phyloP scores from a whole-genome alignment of 2,888 invertebrate genomes.

The Zelleria hepariella region DNA sequence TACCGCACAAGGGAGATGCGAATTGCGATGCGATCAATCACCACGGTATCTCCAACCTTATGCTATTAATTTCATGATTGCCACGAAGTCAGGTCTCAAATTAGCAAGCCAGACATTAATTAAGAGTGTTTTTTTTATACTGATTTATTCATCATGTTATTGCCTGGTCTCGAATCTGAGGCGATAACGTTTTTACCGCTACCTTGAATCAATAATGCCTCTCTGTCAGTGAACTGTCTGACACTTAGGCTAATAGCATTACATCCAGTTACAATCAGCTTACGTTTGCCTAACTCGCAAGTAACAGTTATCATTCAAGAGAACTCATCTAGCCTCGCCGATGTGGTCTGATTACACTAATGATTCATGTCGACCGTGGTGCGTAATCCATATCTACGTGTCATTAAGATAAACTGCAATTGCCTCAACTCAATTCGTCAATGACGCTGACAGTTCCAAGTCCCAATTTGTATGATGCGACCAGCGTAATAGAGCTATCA shows the following conservation, averaged over 20 bases:
- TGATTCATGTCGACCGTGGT: not conserved
- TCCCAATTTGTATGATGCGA: not conserved
- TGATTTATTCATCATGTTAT: not conserved
- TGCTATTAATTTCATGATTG: not conserved
- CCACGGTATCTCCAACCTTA: not conserved
- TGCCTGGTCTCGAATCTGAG: not conserved
- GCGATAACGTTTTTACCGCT: not conserved
- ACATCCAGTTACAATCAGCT: too few relatives aligned
- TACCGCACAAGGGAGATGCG: not conserved
- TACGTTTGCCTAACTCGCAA: too few relatives aligned
- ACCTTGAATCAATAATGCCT: not conserved
- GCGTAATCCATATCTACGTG: not conserved
- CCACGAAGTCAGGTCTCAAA: not conserved
- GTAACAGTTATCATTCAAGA: not conserved
- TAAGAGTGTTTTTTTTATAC: not conserved
- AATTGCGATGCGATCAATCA: not conserved
- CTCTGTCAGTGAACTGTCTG: not conserved
- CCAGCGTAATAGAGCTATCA: slow-evolving; percentile 1
- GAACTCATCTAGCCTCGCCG: too few relatives aligned
- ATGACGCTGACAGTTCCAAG: slow-evolving; percentile 3
- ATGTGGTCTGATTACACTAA: not conserved
- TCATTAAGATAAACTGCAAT: not conserved
- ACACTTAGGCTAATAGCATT: not conserved
- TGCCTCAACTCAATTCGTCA: not conserved
- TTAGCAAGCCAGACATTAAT: not conserved